Conservation (phyloP, 2,113 vertebrate genomes). For the Macrotus californicus region DNA sequence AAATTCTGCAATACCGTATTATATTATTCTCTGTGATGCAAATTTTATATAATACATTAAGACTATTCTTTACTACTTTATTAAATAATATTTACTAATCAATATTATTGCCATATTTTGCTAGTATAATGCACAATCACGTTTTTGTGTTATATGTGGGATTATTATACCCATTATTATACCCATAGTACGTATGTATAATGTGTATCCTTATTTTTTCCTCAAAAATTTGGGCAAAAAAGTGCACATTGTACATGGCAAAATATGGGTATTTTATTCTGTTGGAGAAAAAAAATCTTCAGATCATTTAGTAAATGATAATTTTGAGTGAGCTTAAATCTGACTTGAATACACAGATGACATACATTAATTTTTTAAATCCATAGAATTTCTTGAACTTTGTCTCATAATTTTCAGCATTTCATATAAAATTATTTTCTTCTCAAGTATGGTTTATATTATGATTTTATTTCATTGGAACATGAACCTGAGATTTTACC, state of each 20-base stretch:
- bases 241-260: no score
- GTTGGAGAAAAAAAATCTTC: conserved; percentile 24
- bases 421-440: conserved; percentile 36
- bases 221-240: no score
- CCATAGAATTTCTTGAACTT: neutral
- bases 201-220: no score
- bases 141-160: no score
- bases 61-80: conserved; percentile 7
- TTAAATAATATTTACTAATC: conserved; percentile 55
- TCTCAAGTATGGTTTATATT: conserved; percentile 30
- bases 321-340: conserved; percentile 26
- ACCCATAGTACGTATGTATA: no score
- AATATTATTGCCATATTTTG: neutral
- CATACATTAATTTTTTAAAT: conserved; percentile 1
- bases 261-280: neutral
- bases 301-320: conserved; percentile 21
- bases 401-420: neutral
- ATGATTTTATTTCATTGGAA: conserved; percentile 49
- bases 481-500: conserved; percentile 37
- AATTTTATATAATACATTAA: conserved; percentile 25
- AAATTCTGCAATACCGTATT: conserved; percentile 23
- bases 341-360: conserved; percentile 1
- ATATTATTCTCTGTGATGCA: conserved; percentile 49
- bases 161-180: no score
- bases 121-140: no score